Evolutionary conservation across 2,888 invertebrate species (phyloP).

Genomic region (Endotricha flammealis): DNA sequence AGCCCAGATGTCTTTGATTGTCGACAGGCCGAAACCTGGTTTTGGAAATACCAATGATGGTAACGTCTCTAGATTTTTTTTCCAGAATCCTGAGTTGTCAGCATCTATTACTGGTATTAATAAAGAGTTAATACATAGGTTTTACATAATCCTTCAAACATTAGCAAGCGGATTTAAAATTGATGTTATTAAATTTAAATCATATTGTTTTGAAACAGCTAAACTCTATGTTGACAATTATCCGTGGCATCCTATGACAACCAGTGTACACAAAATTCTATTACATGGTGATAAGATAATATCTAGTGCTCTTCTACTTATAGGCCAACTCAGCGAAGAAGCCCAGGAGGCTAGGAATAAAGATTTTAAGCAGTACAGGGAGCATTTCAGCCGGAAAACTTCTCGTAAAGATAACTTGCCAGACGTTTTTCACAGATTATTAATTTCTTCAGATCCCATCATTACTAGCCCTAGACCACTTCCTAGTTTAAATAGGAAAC

Average conservation of each 20-base stretch:
- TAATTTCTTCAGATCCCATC: slow-evolving; percentile 14
- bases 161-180: too few relatives aligned
- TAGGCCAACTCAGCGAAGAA: slow-evolving; percentile 5
- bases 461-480: slow-evolving; percentile 4
- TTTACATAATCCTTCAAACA: slow-evolving; percentile 1
- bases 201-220: slow-evolving; percentile 4
- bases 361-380: slow-evolving; percentile 4
- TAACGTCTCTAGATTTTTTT: too few relatives aligned
- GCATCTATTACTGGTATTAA: too few relatives aligned
- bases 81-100: too few relatives aligned
- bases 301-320: slow-evolving; percentile 3
- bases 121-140: too few relatives aligned
- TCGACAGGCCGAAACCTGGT: too few relatives aligned
- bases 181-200: neutral
- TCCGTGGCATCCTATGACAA: slow-evolving; percentile 6
- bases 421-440: slow-evolving; percentile 13
- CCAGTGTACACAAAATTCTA: slow-evolving; percentile 5
- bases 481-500: neutral
- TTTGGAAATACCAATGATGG: too few relatives aligned
- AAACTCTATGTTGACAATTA: slow-evolving; percentile 3
- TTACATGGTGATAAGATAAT: slow-evolving; percentile 2
- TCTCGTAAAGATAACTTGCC: slow-evolving; percentile 10
- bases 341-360: slow-evolving; percentile 9
- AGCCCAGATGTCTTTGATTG: too few relatives aligned
- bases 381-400: slow-evolving; percentile 12